phyloP scores from a whole-genome alignment of 37 sponge, comb jelly and placozoan species.

The Chondrilla cf. caribensis region DNA sequence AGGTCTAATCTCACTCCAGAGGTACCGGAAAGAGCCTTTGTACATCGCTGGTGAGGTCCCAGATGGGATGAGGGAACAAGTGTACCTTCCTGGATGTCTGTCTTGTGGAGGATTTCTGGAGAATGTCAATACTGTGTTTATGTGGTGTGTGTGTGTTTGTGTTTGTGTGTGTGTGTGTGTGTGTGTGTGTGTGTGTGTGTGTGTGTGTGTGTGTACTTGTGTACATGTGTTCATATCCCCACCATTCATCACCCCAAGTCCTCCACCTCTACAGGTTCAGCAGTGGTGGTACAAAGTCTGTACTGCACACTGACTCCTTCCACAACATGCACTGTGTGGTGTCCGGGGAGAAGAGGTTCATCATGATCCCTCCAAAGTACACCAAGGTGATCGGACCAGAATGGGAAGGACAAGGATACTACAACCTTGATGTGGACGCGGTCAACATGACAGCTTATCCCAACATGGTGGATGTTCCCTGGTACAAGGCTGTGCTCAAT shows the following conservation, averaged over 20 bases:
- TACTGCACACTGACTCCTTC: slow-evolving; percentile 67
- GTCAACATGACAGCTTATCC: slow-evolving; percentile 71
- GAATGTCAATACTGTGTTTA: slow-evolving; percentile 25
- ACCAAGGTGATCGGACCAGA: slow-evolving; percentile 62
- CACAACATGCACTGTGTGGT: slow-evolving; percentile 80
- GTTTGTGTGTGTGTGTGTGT: too few species aligned
- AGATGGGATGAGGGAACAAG: slow-evolving; percentile 39
- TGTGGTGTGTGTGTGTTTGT: slow-evolving; percentile 41
- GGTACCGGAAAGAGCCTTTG: slow-evolving; percentile 47
- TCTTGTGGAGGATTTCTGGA: slow-evolving; percentile 66
- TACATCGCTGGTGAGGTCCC: slow-evolving; percentile 59
- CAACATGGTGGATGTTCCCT: slow-evolving; percentile 47
- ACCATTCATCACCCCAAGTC: too few species aligned
- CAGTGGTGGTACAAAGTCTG: slow-evolving; percentile 83
- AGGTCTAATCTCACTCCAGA: slow-evolving; percentile 15
- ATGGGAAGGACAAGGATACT: slow-evolving; percentile 42
- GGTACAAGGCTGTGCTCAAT: slow-evolving; percentile 48
- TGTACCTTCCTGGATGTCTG: slow-evolving; percentile 47
- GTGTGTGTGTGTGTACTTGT: too few species aligned
- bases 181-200: too few species aligned
- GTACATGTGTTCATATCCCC: too few species aligned
- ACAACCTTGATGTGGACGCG: slow-evolving; percentile 58
- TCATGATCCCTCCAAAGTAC: slow-evolving; percentile 57
- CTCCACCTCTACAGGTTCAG: slow-evolving; percentile 51
- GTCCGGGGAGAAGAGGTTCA: slow-evolving; percentile 62